Percentiles rank a stretch among this genome's conserved stretches.
Conservation (phyloP, 2,797 vertebrate genomes). For the Linurgus olivaceus region DNA sequence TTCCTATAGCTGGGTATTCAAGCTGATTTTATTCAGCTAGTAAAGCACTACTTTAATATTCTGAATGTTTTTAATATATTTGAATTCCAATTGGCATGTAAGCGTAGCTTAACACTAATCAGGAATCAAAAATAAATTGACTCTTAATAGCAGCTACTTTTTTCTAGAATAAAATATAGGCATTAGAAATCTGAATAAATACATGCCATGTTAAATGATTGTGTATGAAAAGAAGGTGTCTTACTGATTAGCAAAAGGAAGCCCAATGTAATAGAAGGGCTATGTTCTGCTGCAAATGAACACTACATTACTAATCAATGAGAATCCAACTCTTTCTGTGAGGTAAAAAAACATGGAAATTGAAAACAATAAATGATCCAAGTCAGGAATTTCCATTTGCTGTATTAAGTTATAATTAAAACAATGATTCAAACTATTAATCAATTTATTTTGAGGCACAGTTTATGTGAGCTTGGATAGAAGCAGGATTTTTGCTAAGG, state of each 20-base stretch:
- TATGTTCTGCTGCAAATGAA: not conserved
- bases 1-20: not conserved
- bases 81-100: not conserved
- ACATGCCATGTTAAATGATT: not conserved
- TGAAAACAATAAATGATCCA: not conserved
- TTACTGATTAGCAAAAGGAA: not conserved
- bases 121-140: not conserved
- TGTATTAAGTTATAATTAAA: not conserved
- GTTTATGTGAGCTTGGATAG: not conserved
- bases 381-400: not conserved
- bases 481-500: not conserved
- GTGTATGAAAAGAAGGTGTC: fast-evolving
- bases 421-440: not conserved
- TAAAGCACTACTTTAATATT: not conserved
- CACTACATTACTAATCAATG: not conserved
- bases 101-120: not conserved
- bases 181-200: not conserved
- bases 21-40: not conserved
- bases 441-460: not conserved
- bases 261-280: not conserved
- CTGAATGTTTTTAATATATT: not conserved
- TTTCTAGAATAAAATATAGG: not conserved
- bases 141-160: not conserved
- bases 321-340: not conserved
- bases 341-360: not conserved